phyloP scores from a whole-genome alignment of 2,888 invertebrate species.

The Sericinus montela region DNA sequence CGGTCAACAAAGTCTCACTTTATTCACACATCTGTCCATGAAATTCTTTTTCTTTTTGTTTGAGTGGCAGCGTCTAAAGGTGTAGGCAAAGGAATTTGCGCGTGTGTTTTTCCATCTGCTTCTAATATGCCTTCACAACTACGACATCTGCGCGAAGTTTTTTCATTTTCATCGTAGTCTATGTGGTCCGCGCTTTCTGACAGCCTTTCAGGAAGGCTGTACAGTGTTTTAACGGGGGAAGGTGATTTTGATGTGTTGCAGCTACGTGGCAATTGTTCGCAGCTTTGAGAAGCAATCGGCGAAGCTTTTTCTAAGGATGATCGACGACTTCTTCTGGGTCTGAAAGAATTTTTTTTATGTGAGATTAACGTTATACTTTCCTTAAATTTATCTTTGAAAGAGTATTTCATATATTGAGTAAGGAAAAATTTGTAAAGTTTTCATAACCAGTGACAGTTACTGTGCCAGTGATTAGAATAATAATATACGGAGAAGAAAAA shows the following conservation, averaged over 20 bases:
- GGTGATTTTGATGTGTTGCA: constrained; percentile 59
- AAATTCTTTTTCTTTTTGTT: constrained; percentile 87
- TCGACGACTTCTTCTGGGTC: constrained; percentile 70
- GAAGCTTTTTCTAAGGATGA: constrained; percentile 63
- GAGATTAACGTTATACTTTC: too few relatives aligned
- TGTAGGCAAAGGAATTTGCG: constrained; percentile 77
- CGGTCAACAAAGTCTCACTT: constrained; percentile 85
- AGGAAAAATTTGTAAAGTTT: too few relatives aligned
- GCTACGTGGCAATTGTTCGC: constrained; percentile 65
- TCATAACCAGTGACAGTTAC: too few relatives aligned
- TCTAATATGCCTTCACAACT: constrained; percentile 83
- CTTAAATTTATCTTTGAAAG: too few relatives aligned
- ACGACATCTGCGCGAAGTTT: constrained; percentile 68
- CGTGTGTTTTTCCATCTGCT: constrained; percentile 71
- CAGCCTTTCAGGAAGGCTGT: constrained; percentile 65
- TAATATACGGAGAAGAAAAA: too few relatives aligned
- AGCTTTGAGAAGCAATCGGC: constrained; percentile 60
- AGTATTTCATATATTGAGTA: too few relatives aligned
- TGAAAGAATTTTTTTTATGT: constrained; percentile 27
- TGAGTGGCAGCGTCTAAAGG: constrained; percentile 79
- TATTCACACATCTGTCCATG: constrained; percentile 91
- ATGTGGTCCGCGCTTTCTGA: constrained; percentile 62
- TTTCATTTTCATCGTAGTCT: constrained; percentile 51
- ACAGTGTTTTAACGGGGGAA: constrained; percentile 66
- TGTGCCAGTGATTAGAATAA: too few relatives aligned